Evolutionary conservation across 2,797 vertebrate species (phyloP), one percentile per base, ranked within the genome.

Genomic region (Etheostoma nigrum): DNA sequence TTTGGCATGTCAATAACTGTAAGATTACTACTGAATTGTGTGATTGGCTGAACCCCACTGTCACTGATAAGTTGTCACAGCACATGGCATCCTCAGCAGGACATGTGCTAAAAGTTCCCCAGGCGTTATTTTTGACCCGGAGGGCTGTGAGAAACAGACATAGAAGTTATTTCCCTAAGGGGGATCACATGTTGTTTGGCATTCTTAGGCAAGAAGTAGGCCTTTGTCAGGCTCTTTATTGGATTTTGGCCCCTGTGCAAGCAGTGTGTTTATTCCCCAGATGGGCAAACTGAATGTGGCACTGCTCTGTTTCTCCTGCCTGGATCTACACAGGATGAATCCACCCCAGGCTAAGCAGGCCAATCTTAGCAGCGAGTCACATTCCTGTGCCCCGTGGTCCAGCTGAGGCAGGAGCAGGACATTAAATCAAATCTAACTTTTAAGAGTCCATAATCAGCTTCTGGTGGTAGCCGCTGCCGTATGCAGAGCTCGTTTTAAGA

Each of bases 171-270:
- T 90, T 87, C 79, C 85, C 81, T 85, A 76, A 85, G 84, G 78
- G 83, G 80, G 85, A 90, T 95, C 95, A 93, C 94, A 94, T 95
- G 94, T 91, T 95, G 87, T 93, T 93, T 92, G 87, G 87, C 88
- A 92, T 93, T 88, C 83, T 69, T 74, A 82, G 79, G 85, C 78
- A 94, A 94, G 83, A 94, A 94, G 85, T 82, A 82, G 78, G 72
- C 80, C 90, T 95, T 95, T 95, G 93, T 95, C 88, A 85, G 67
- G 49, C 73, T 60, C 89, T 90, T 95, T 95, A 95, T 95, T 95
- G 90, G 88, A 95, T 95, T 94, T 91, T 72, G 76, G 84, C 80
- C 83, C 79, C 85, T 52, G 67, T 67, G 72, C 83, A 73, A 84
- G 72, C 84, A 19, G 62, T 48, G 70, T 82, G 79, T 89, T 88